Evolutionary conservation across 2,888 invertebrate genomes (phyloP), one percentile per base, ranked within the genome.

Genomic region (Papilio protenor): DNA sequence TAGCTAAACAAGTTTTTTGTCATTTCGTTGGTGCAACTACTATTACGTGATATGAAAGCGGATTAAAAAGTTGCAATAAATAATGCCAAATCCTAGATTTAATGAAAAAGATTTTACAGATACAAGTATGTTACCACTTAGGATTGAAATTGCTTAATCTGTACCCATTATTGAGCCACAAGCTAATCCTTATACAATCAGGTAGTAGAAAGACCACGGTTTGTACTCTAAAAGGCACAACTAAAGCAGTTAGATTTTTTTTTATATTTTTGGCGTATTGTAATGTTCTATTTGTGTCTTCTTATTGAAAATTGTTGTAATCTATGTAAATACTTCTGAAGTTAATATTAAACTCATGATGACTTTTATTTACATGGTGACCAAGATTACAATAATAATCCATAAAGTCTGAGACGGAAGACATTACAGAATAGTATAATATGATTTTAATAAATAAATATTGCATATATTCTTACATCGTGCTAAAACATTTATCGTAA

Each of bases 391-490:
- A 66, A 66, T 66, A 66, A 66, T 66, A 40, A 40, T n/a, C 40
- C 66, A 40, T 66, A n/a, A 66, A 66, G 40, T 66, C 66, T 33
- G 8, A 64, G 66, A 40, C 66, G 66, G 40, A 66, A 66, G 66
- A 66, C 66, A 66, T 66, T 66, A 66, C 18, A 40, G 40, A 66
- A 40, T 40, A 40, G n/a, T 64, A 18, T 33, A 33, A 33, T 18
- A 64, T 64, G 40, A 66, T 40, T 59, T 59, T 59, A 64, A 66
- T 66, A 66, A 66, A 66, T 66, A 66, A 66, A 66, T 66, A 40
- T 66, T 66, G 66, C 66, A 66, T 66, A n/a, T 66, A 66, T 64
- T 64, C 64, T 33, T 40, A 66, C 18, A 66, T 66, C 66, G 66
- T 66, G 66, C 40, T 40, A 66, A 40, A 66, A 66, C 66, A 66